Percentiles rank a stretch among this genome's conserved stretches.
phyloP scores from a whole-genome alignment of 1,140 invertebrate genomes.

The Sesamia nonagrioides region DNA sequence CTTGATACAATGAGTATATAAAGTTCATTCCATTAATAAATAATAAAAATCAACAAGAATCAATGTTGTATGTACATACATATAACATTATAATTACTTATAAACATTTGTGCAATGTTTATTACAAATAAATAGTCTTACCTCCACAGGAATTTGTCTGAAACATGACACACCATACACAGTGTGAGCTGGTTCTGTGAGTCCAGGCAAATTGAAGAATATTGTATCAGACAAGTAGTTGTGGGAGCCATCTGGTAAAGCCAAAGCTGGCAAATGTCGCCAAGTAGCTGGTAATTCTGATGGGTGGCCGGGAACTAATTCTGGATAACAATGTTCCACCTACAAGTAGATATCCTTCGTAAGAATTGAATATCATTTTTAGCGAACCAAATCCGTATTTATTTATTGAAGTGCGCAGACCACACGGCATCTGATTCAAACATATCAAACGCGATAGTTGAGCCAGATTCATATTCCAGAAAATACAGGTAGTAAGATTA shows the following conservation, averaged over 20 bases:
- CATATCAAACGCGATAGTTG: not conserved
- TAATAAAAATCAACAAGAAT: not conserved
- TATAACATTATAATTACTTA: constrained; percentile 26
- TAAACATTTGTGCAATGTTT: too few species aligned
- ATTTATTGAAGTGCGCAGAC: not conserved
- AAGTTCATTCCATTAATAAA: too few species aligned
- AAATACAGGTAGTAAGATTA: not conserved
- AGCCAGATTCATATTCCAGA: not conserved
- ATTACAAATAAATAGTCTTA: constrained; percentile 74
- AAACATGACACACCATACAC: constrained; percentile 99
- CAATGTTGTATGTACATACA: too few species aligned
- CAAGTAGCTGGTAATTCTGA: constrained; percentile 96
- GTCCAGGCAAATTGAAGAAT: constrained; percentile 98
- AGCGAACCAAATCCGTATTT: not conserved
- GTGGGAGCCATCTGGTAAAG: constrained; percentile 98
- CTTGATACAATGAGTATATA: not conserved
- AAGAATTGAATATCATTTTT: not conserved
- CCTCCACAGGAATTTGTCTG: constrained; percentile 98
- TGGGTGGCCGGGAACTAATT: constrained; percentile 92
- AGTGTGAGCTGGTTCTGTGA: constrained; percentile 94
- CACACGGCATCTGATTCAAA: not conserved
- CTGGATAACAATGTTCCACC: constrained; percentile 99
- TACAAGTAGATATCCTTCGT: constrained; percentile 82
- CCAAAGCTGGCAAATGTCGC: constrained; percentile 98
- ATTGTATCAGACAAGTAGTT: constrained; percentile 98